Evolutionary conservation across 2,888 invertebrate species (phyloP), one percentile per base, ranked within the genome.

Genomic region (Pristionchus mayeri): DNA sequence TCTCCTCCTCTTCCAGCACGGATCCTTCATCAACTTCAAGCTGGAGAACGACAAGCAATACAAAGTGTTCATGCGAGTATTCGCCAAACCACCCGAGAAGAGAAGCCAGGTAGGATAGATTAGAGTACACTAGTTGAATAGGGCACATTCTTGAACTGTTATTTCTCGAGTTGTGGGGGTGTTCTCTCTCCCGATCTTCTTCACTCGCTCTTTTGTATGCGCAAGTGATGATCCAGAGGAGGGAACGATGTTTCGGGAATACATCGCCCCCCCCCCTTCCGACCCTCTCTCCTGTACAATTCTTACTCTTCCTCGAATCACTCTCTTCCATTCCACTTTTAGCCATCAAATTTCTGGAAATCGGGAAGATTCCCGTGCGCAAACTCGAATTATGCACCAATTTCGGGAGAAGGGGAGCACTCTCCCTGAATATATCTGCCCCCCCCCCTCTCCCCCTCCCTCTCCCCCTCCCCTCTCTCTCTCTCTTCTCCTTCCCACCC

Each of bases 11-110:
- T 37, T 90, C 57, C 86, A 91, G 91, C 87, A 87, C 80, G 91
- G 91, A 85, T 88, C 90, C 84, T 91, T 90, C 40, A 85, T 87
- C 85, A 92, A 92, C 88, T 89, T 90, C 80, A 89, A 90, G 34
- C 89, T 92, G 71, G 91, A 92, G 85, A 88, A 88, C 34, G 88
- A 89, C 67, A 84, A 85, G 76, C 86, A 89, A 81, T 92, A 91
- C 84, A 87, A 88, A 37, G 85, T 92, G 44, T 90, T 92, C 91
- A 88, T 90, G 88, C 85, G 92, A 60, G 92, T 92, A 6, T 92
- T 92, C 85, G 90, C 92, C 11, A 80, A 80, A 21, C 34, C 54
- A 21, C 37, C 54, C 54, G 80, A 57, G 37, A 78, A 48, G 52
- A 60, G 76, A 50, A 57, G 40, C 60, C 63, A 54, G 80, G 80